Base-by-base conservation (phyloP, 1,140 invertebrate species). In the Pogonomyrmex californicus region DNA sequence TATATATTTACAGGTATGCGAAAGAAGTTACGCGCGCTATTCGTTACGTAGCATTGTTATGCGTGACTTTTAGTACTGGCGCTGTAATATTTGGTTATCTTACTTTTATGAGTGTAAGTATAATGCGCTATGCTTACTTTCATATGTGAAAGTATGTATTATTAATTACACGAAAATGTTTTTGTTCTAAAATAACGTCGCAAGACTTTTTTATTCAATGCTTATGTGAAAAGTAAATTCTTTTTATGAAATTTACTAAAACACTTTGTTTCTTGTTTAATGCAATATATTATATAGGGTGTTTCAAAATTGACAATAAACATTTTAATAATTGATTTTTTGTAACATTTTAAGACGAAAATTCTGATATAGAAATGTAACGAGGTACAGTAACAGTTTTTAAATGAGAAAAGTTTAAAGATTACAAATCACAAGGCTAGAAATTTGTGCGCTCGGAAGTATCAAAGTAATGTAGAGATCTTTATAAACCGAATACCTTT, bases 101-200 rank as follows among this genome's bases (percentile, higher is more conserved):
- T 17, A 87, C 87, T 30, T 63, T 89, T n/a, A 66, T 88, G 58
- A 75, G 75, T n/a, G 88, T 89, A 36, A 86, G 86, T 89, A 38
- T 63, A 36, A n/a, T 30, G 7, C 47, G 9, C 4, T 1, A 3
- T 44, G 10, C 6, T 58, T 63, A 14, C 7, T 23, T 23, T 51
- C 4, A 17, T 5, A 3, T 36, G 7, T 23, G 7, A 60, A 62
- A 60, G 0, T 9, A 23, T 23, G 23, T 75, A 10, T 44, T 47
- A 23, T 7, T 4, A 10, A 41, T 44, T 44, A 1, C 14, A 1
- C 30, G 10, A n/a, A 62, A 33, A 47, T 14, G 4, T 6, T 54
- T 54, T 4, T 47, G 33, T 54, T 10, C 36, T 12, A 41, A n/a
- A 58, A 79, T 14, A 23, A 65, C 23, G 2, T 0, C 23, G 1